Evolutionary conservation across 1,140 invertebrate genomes (phyloP).

Genomic region (Trachymyrmex septentrionalis): DNA sequence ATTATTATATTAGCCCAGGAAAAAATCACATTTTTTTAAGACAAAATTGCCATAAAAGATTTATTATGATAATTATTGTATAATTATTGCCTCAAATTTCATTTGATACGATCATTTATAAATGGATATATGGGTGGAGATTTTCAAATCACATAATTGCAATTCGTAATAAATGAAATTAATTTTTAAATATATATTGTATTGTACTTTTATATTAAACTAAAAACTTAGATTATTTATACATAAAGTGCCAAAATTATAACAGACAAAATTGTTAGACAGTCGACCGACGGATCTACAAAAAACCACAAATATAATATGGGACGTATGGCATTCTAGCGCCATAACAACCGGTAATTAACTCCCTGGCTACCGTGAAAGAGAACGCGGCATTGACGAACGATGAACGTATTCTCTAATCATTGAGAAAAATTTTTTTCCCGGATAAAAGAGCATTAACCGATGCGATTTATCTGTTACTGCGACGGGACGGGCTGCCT

Average conservation of each 20-base stretch:
- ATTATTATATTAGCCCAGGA: too few species aligned
- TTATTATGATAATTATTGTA: neutral
- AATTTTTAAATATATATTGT: neutral
- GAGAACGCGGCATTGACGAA: neutral
- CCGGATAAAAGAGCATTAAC: neutral
- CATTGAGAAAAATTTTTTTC: neutral
- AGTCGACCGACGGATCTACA: neutral
- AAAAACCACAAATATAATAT: neutral
- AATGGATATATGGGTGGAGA: neutral
- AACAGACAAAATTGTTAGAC: neutral
- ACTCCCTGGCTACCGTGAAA: conserved; percentile 4
- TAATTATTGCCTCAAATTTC: neutral
- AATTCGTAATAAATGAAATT: neutral
- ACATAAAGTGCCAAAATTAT: neutral
- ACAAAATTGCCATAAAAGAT: too few species aligned
- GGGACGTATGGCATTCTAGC: neutral
- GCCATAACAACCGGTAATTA: conserved; percentile 13
- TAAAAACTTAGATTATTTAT: neutral
- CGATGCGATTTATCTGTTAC: neutral
- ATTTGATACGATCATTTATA: neutral
- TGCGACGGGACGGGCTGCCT: neutral
- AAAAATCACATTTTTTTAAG: too few species aligned
- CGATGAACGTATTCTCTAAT: neutral
- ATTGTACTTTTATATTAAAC: neutral
- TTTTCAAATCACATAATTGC: neutral